Percentiles rank a stretch among this genome's conserved stretches.
These are phyloP conservation scores for Prosapia bicincta DNA, from an alignment of 2,888 invertebrate species.

Conservation along the genomic window DNA sequence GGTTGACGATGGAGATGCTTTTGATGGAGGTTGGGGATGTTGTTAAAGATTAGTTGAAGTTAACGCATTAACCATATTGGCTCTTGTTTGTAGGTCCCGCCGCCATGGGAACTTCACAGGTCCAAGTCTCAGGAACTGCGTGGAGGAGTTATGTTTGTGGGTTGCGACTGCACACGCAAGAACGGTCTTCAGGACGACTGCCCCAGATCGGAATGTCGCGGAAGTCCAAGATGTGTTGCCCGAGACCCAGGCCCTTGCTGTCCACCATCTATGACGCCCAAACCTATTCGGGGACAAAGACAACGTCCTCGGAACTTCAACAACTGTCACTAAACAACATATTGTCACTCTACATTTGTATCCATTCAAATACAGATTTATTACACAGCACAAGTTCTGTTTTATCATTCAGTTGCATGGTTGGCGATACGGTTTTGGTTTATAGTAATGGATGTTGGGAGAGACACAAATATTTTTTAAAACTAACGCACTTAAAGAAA, in stretches of 20 bases:
- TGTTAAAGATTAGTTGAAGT: background rate
- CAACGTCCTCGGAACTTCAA: background rate
- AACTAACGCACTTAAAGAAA: too few species aligned
- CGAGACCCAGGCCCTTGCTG: constrained; percentile 23
- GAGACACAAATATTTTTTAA: too few species aligned
- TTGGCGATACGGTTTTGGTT: too few species aligned
- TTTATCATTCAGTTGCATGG: too few species aligned
- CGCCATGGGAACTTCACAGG: constrained; percentile 13
- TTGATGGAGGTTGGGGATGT: background rate
- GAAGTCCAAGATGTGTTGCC: constrained; percentile 18
- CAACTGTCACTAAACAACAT: background rate
- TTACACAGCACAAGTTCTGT: too few species aligned
- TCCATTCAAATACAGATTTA: too few species aligned
- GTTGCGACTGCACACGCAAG: constrained; percentile 4
- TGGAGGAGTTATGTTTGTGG: background rate
- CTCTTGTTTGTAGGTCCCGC: background rate
- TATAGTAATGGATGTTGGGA: too few species aligned
- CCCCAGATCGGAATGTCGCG: constrained; percentile 17
- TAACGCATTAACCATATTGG: too few species aligned
- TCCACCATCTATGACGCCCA: background rate
- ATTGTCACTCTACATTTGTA: too few species aligned
- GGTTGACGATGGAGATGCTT: background rate
- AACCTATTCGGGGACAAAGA: constrained; percentile 13
- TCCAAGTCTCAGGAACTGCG: constrained; percentile 12
- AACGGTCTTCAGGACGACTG: constrained; percentile 21